A percentile compares a stretch with the other conserved stretches of the same genome.
Evolutionary conservation across 2,113 vertebrate species (phyloP).

Genomic region (Saccopteryx leptura): DNA sequence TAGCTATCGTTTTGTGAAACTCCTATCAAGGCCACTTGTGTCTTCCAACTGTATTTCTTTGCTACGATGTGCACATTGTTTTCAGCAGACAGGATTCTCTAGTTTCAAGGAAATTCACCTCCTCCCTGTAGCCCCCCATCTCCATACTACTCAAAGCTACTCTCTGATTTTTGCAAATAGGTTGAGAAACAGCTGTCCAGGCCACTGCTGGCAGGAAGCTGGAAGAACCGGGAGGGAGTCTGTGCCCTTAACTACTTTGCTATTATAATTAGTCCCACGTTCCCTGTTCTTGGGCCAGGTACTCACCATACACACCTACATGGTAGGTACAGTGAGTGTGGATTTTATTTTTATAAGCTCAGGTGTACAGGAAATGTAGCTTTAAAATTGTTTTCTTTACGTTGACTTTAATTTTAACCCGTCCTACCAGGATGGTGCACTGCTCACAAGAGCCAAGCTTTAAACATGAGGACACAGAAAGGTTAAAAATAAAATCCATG

Average conservation of each 20-base stretch:
- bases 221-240: background rate
- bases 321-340: background rate
- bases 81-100: constrained; percentile 29
- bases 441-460: constrained; percentile 16
- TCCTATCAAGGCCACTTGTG: background rate
- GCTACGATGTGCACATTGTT: background rate
- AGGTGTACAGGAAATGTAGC: constrained; percentile 70
- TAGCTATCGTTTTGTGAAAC: background rate
- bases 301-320: background rate
- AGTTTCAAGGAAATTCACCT: background rate
- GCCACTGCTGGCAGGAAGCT: constrained; percentile 3
- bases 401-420: background rate
- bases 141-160: background rate
- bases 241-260: constrained; percentile 37
- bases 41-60: constrained; percentile 34
- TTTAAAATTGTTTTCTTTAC: constrained; percentile 59
- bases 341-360: constrained; percentile 70
- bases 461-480: background rate
- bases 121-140: rapidly evolving
- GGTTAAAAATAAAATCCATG: background rate
- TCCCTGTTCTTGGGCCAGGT: constrained; percentile 26
- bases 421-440: background rate
- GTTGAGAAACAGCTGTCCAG: background rate
- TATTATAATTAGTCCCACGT: constrained; percentile 49
- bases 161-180: background rate